phyloP scores from a whole-genome alignment of 64 coral and sea anemone species.

The Actinia tenebrosa region DNA sequence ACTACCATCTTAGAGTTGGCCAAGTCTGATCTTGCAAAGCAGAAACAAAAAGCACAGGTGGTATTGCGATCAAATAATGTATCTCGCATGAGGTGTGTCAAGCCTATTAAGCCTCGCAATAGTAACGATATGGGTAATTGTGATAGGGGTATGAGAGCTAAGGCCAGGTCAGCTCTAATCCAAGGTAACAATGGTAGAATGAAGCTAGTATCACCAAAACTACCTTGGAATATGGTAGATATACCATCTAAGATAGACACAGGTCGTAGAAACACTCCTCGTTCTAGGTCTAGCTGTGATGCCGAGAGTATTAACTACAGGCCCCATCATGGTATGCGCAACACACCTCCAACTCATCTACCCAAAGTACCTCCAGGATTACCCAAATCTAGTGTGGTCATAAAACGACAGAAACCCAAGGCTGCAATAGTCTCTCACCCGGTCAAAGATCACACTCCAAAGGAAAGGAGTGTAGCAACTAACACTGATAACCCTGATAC shows the following conservation, averaged over 20 bases:
- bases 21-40: conserved; percentile 78
- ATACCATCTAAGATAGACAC: conserved; percentile 72
- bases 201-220: conserved; percentile 76
- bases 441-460: conserved; percentile 1
- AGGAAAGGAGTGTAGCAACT: not conserved
- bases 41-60: conserved; percentile 97
- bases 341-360: not conserved
- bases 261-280: not conserved
- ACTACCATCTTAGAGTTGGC: conserved; percentile 75
- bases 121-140: conserved; percentile 39
- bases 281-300: conserved; percentile 4
- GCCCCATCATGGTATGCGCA: not conserved
- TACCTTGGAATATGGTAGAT: conserved; percentile 78
- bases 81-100: conserved; percentile 80
- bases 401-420: conserved; percentile 4
- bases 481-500: not conserved
- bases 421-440: conserved; percentile 1
- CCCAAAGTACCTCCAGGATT: not conserved
- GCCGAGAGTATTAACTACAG: conserved; percentile 19
- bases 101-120: conserved; percentile 72
- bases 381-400: not conserved
- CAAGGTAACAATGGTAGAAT: conserved; percentile 64
- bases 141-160: conserved; percentile 19
- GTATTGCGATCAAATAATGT: conserved; percentile 72
- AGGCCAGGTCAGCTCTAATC: conserved; percentile 45